Evolutionary conservation across 92 coral and sea anemone genomes (phyloP).

Genomic region (Umimayanthus chanpuru): DNA sequence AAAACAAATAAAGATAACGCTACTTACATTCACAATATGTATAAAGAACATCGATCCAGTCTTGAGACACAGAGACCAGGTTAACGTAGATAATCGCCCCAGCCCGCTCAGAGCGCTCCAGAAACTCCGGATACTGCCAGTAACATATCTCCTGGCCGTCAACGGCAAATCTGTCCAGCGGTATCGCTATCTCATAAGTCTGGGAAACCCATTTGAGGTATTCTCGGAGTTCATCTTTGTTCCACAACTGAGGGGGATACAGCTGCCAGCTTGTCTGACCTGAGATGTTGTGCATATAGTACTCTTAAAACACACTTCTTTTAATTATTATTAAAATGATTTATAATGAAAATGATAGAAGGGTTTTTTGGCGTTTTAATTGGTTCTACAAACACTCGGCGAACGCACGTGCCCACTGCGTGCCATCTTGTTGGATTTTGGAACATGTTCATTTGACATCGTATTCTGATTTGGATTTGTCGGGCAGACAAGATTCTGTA

Average conservation of each 20-base stretch:
- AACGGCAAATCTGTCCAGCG: neutral
- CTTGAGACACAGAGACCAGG: neutral
- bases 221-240: neutral
- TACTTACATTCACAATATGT: slow-evolving; percentile 22
- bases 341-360: too few relatives aligned
- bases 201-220: slow-evolving; percentile 8
- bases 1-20: neutral
- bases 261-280: slow-evolving; percentile 4
- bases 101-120: neutral
- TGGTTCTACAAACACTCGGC: too few relatives aligned
- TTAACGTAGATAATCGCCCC: neutral
- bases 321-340: too few relatives aligned
- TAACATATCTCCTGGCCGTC: slow-evolving; percentile 21
- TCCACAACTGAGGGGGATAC: slow-evolving; percentile 28
- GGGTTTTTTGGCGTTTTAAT: too few relatives aligned
- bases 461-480: too few relatives aligned
- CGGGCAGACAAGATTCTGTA: too few relatives aligned
- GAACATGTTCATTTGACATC: too few relatives aligned
- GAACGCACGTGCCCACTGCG: too few relatives aligned
- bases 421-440: too few relatives aligned
- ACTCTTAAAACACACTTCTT: neutral
- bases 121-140: slow-evolving; percentile 26
- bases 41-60: neutral
- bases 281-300: neutral
- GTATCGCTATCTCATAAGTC: neutral